Conservation (phyloP, 2,888 invertebrate genomes). For the Dynastes grantii region DNA sequence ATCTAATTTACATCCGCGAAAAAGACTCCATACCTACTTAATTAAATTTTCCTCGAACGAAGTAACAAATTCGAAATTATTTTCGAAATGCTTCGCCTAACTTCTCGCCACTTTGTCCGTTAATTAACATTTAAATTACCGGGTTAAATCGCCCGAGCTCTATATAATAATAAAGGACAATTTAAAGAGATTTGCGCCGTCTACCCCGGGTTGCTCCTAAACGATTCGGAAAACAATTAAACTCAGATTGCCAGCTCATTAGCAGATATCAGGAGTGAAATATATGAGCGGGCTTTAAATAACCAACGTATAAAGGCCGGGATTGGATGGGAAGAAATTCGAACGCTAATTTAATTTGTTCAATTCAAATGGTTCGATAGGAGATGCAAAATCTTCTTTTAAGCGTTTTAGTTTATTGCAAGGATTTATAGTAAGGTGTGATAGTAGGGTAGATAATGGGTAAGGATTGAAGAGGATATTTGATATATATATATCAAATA, state of each 20-base stretch:
- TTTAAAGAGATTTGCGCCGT: conserved; percentile 28
- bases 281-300: conserved; percentile 26
- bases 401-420: too few species aligned
- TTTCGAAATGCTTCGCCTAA: neutral
- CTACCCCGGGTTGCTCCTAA: conserved; percentile 7
- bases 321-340: neutral
- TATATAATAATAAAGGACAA: conserved; percentile 31
- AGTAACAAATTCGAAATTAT: conserved; percentile 34
- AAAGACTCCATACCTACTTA: neutral
- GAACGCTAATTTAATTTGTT: conserved; percentile 28
- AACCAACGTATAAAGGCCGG: neutral
- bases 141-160: conserved; percentile 11
- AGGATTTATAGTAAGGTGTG: too few species aligned
- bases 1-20: neutral
- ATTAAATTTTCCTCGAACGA: conserved; percentile 9
- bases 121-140: conserved; percentile 41
- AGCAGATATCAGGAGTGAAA: conserved; percentile 32
- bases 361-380: conserved; percentile 1
- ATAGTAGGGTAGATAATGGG: too few species aligned
- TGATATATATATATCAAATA: too few species aligned
- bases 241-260: conserved; percentile 47
- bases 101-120: conserved; percentile 20
- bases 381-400: neutral
- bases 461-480: too few species aligned
- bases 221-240: conserved; percentile 46